Evolutionary conservation across 2,113 vertebrate species (phyloP).

Genomic region (Trinectes maculatus): DNA sequence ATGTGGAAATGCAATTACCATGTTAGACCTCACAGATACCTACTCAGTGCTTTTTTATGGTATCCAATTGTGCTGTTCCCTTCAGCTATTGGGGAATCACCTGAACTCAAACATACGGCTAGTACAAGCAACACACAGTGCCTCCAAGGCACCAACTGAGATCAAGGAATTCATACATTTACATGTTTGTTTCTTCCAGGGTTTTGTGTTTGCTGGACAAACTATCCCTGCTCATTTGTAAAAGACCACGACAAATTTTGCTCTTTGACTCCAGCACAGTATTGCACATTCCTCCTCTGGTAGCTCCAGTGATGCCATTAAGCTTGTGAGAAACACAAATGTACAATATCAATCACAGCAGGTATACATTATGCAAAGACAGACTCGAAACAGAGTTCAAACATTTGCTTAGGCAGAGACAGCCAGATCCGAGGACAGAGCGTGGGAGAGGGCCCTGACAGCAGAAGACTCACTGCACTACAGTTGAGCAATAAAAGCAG

Average conservation of each 20-base stretch:
- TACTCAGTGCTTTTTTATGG: background rate
- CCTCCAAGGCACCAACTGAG: constrained; percentile 29
- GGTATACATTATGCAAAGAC: constrained; percentile 49
- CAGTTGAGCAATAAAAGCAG: constrained; percentile 55
- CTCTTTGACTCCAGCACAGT: background rate
- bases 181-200: constrained; percentile 40
- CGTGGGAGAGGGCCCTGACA: constrained; percentile 62
- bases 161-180: constrained; percentile 34
- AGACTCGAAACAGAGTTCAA: constrained; percentile 61
- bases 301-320: constrained; percentile 64
- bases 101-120: constrained; percentile 36
- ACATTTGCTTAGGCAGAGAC: constrained; percentile 70
- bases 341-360: constrained; percentile 69
- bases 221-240: constrained; percentile 21
- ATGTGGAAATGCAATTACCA: background rate
- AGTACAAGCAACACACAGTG: constrained; percentile 15
- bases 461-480: constrained; percentile 26
- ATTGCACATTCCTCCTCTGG: constrained; percentile 49
- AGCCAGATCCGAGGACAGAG: constrained; percentile 50
- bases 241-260: background rate
- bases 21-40: background rate
- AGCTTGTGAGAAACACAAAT: constrained; percentile 37
- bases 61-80: background rate
- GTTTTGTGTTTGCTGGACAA: constrained; percentile 27
- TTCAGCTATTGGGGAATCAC: constrained; percentile 34